Conservation (phyloP, 2,113 vertebrate species). For the Coreoperca whiteheadi region DNA sequence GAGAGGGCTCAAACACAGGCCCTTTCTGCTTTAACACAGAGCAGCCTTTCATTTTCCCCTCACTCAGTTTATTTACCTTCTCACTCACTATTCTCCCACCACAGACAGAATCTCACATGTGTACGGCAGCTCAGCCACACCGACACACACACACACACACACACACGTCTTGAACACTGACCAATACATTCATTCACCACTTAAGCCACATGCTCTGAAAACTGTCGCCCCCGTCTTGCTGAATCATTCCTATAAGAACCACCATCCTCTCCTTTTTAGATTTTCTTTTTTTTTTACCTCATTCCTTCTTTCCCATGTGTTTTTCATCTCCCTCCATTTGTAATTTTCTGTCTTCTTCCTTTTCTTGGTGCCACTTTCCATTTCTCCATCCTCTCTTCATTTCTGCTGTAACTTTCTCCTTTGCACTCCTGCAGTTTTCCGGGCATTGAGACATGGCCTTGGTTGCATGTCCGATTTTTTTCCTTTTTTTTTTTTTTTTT, state of each 20-base stretch:
- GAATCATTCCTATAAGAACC: constrained; percentile 42
- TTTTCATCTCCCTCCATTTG: constrained; percentile 30
- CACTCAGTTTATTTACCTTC: constrained; percentile 72
- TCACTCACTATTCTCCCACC: constrained; percentile 67
- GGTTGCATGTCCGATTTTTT: constrained; percentile 20
- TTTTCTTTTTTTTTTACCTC: constrained; percentile 5
- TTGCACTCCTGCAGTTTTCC: constrained; percentile 19
- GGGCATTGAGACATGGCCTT: not conserved
- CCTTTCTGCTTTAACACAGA: constrained; percentile 73
- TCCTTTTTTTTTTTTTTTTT: too few species aligned
- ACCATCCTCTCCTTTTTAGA: constrained; percentile 1
- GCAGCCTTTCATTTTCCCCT: constrained; percentile 71
- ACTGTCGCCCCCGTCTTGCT: constrained; percentile 42
- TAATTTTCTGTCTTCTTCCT: constrained; percentile 12
- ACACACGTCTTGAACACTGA: constrained; percentile 23
- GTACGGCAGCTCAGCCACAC: not conserved
- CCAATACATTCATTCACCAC: constrained; percentile 38
- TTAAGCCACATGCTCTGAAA: constrained; percentile 57
- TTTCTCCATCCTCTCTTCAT: constrained; percentile 20
- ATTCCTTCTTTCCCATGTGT: constrained; percentile 1
- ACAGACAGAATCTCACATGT: constrained; percentile 60
- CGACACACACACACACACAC: constrained; percentile 18
- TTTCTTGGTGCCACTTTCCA: constrained; percentile 40
- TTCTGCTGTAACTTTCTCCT: constrained; percentile 12
- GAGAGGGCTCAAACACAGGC: constrained; percentile 74